Conservation (phyloP, 2,888 invertebrate species). For the Nasonovia ribisnigri region DNA sequence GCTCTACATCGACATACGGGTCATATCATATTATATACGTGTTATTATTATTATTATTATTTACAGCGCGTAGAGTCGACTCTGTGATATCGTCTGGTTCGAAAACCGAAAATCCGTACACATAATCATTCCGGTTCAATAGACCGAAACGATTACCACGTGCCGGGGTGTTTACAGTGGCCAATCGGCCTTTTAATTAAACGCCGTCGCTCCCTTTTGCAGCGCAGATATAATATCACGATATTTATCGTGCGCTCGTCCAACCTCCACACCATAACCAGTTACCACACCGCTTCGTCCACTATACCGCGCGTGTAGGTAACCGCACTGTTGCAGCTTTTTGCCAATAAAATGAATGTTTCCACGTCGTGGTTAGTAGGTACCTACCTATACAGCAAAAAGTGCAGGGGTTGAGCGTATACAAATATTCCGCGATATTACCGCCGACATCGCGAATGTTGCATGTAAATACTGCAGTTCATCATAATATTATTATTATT, state of each 20-base stretch:
- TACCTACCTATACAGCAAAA: neutral
- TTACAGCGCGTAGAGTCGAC: neutral
- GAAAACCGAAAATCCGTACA: conserved; percentile 56
- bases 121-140: conserved; percentile 51
- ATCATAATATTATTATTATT: neutral
- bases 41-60: neutral
- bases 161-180: conserved; percentile 25
- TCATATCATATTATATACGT: neutral
- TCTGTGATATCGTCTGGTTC: conserved; percentile 6
- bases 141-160: conserved; percentile 54
- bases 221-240: conserved; percentile 5
- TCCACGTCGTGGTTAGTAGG: neutral
- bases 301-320: neutral
- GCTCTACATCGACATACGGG: neutral
- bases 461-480: neutral
- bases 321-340: neutral
- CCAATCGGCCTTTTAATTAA: conserved; percentile 63
- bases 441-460: neutral
- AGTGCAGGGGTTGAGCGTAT: neutral
- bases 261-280: neutral
- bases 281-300: neutral
- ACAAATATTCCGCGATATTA: neutral
- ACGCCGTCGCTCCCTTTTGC: conserved; percentile 33
- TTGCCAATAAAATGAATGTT: conserved; percentile 7
- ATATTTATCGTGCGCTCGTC: conserved; percentile 28